phyloP scores from a whole-genome alignment of 92 coral and sea anemone species.

The Porites cylindrica region DNA sequence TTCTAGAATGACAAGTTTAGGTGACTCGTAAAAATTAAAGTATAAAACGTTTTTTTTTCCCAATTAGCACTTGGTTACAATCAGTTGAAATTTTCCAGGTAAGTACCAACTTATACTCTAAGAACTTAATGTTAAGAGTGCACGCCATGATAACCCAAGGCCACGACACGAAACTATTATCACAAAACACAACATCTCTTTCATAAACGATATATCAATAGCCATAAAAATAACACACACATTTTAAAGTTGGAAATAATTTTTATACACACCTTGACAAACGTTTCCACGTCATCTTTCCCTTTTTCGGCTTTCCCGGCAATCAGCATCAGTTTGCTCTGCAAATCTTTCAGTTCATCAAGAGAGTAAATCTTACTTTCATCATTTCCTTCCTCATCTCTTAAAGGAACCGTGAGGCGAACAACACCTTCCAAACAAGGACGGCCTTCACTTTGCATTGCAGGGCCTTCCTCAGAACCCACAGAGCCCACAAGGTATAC shows the following conservation, averaged over 20 bases:
- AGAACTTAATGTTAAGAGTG: no score
- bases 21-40: background rate
- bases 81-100: no score
- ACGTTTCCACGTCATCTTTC: conserved; percentile 67
- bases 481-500: conserved; percentile 57
- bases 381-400: background rate
- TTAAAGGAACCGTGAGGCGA: conserved; percentile 45
- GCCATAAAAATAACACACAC: background rate
- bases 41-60: no score
- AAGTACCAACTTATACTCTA: no score
- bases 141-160: no score
- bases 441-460: background rate
- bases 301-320: conserved; percentile 68
- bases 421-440: conserved; percentile 22
- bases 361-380: conserved; percentile 28
- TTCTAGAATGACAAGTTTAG: conserved; percentile 27
- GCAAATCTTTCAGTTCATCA: conserved; percentile 80
- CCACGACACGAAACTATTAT: no score
- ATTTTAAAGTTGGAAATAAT: background rate
- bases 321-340: conserved; percentile 82
- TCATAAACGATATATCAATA: background rate
- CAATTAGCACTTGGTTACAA: no score
- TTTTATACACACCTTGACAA: conserved; percentile 48
- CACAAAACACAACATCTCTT: no score
- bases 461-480: background rate